A percentile compares a stretch with the other conserved stretches of the same genome.
These are phyloP conservation scores for Antheraea yamamai DNA, from an alignment of 2,888 invertebrate species.

Conservation along the genomic window DNA sequence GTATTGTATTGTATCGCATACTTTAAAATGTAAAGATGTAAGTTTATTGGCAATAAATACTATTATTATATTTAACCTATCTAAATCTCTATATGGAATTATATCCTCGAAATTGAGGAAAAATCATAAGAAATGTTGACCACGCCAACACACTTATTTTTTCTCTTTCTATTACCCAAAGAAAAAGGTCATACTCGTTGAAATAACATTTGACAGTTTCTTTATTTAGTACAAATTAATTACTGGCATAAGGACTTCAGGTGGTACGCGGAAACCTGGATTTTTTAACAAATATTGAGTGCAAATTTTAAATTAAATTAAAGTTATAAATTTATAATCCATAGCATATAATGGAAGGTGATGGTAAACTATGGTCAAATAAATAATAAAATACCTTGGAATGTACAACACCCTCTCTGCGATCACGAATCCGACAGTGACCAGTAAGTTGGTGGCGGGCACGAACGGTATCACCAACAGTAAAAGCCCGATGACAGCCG, in stretches of 20 bases:
- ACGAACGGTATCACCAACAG: conserved; percentile 91
- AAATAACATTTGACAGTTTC: neutral
- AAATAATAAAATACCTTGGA: conserved; percentile 83
- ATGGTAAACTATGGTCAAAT: too few relatives aligned
- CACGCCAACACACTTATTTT: neutral
- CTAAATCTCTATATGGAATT: too few relatives aligned
- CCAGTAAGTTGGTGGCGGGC: conserved; percentile 91
- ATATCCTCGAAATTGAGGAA: too few relatives aligned
- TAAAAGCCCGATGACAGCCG: conserved; percentile 86
- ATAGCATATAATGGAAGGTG: too few relatives aligned
- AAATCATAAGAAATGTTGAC: too few relatives aligned
- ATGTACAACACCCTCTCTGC: conserved; percentile 95
- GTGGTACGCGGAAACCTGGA: neutral
- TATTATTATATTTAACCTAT: too few relatives aligned
- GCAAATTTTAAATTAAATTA: too few relatives aligned
- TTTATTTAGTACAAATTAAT: neutral
- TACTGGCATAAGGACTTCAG: neutral
- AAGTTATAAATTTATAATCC: too few relatives aligned
- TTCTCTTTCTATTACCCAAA: neutral
- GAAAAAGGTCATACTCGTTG: neutral
- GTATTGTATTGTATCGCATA: too few relatives aligned
- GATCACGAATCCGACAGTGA: conserved; percentile 91
- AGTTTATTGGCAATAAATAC: too few relatives aligned
- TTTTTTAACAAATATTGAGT: neutral
- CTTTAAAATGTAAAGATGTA: too few relatives aligned